phyloP scores from a whole-genome alignment of 2,888 invertebrate genomes.

The Hydriomena furcata region DNA sequence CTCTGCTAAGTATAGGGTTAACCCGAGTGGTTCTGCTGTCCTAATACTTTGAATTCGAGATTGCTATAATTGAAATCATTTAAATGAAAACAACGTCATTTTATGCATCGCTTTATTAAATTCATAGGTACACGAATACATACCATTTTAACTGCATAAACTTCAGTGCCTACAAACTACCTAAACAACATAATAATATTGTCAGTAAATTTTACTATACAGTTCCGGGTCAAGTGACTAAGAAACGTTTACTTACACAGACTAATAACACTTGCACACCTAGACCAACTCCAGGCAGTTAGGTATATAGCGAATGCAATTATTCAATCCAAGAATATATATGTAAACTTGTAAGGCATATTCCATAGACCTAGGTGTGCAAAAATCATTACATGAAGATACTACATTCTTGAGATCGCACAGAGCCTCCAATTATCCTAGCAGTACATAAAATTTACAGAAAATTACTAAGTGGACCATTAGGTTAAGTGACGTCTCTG shows the following conservation, averaged over 20 bases:
- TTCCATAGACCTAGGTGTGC: not conserved
- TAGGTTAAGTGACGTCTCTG: not conserved
- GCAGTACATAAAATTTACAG: not conserved
- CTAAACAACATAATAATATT: conserved; percentile 80
- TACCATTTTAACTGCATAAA: conserved; percentile 81
- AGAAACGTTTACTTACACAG: conserved; percentile 43
- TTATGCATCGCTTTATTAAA: conserved; percentile 75
- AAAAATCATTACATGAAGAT: not conserved
- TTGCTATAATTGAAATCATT: no score
- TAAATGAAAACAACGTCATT: conserved; percentile 40
- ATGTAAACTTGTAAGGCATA: no score
- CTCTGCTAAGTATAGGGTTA: no score
- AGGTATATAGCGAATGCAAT: no score
- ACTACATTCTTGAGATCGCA: not conserved
- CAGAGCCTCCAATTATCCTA: not conserved
- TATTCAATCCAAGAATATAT: no score
- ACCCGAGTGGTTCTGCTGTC: no score
- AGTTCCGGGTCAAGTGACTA: conserved; percentile 64
- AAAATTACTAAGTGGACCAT: not conserved
- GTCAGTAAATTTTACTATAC: conserved; percentile 76
- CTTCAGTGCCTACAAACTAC: conserved; percentile 81
- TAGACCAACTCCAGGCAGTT: not conserved
- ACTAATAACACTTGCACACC: conserved; percentile 9
- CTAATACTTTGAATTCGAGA: no score
- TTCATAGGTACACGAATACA: conserved; percentile 74